Base-by-base conservation (phyloP, 2,888 invertebrate genomes). In the Zhuqinia jingwanae region DNA sequence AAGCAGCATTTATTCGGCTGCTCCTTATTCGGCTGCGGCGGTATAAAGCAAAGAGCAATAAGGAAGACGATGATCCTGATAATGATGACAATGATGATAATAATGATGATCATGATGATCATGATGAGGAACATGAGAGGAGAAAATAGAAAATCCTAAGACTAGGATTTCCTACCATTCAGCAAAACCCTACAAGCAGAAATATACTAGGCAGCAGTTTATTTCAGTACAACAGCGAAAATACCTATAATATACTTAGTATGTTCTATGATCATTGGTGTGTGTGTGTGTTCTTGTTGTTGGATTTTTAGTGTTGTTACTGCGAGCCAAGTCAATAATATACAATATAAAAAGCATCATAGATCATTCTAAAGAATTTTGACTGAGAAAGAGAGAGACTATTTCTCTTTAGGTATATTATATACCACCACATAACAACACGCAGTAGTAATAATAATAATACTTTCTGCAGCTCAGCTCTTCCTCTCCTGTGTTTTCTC, bases 101-200 rank as follows among this genome's bases (percentile, higher is more conserved):
- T n/a, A n/a, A n/a, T n/a, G n/a, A 50, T 50, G 50, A 10, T 15
- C 2, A 22, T 13, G 17, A 68, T 68, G 68, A 68, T 36, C 1
- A 70, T 45, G 70, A 47, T 17, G 47, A 70, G 42, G 10, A 17
- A n/a, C 8, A n/a, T 22, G 10, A 68, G n/a, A 17, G 17, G 47
- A 73, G 73, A 47, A 73, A 73, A 73, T 73, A 50, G 70, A 70
- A 70, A 73, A 73, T 73, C 73, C 73, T 73, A 73, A 73, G 47
- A 47, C 73, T 73, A 27, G 36, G 36, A 27, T 50, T 73, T 27
- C 27, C 50, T 11, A 58, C 22, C 30, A 27, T 13, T 2, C 42
- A 42, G 2, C 17, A 8, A 17, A 2, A n/a, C 11, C 17, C 22
- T n/a, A 42, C 17, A 42, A 2, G 6, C 65, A 60, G n/a, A 17